Conservation (phyloP, 2,797 vertebrate species). For the Cephalopachus bancanus region DNA sequence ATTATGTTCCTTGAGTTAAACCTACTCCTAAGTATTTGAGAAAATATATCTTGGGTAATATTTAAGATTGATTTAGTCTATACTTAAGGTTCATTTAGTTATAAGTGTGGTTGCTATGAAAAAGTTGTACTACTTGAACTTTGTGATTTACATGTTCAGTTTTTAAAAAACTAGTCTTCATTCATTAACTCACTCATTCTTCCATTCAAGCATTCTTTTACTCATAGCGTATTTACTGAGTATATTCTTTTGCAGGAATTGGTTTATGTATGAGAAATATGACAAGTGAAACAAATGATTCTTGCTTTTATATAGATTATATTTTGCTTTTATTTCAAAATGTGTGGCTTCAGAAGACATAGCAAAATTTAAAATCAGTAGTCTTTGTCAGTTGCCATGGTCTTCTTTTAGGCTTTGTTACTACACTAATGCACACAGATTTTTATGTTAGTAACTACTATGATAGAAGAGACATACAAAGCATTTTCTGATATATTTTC, state of each 20-base stretch:
- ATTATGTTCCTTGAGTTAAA: slow-evolving; percentile 6
- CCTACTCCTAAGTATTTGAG: slow-evolving; percentile 31
- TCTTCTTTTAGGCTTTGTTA: slow-evolving; percentile 39
- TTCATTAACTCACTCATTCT: neutral
- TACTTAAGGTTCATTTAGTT: neutral
- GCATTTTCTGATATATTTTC: slow-evolving; percentile 43
- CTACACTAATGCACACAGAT: slow-evolving; percentile 26
- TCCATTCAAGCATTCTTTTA: neutral
- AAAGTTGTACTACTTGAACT: neutral
- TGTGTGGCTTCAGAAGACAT: slow-evolving; percentile 14
- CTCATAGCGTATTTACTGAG: slow-evolving; percentile 20
- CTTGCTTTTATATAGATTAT: slow-evolving; percentile 30
- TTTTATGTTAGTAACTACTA: slow-evolving; percentile 47
- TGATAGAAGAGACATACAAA: neutral
- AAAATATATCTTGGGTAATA: neutral
- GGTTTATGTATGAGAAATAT: slow-evolving; percentile 2
- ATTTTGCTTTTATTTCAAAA: slow-evolving; percentile 48
- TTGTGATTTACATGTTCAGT: neutral
- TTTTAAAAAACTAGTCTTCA: neutral
- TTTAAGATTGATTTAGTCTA: neutral
- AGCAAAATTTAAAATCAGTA: slow-evolving; percentile 37
- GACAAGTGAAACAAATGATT: slow-evolving; percentile 11
- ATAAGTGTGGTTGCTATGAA: neutral
- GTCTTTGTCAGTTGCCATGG: neutral
- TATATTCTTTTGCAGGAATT: neutral